These are phyloP conservation scores for Drosophila murphyi DNA, from an alignment of 1,140 invertebrate genomes.

Conservation along the genomic window DNA sequence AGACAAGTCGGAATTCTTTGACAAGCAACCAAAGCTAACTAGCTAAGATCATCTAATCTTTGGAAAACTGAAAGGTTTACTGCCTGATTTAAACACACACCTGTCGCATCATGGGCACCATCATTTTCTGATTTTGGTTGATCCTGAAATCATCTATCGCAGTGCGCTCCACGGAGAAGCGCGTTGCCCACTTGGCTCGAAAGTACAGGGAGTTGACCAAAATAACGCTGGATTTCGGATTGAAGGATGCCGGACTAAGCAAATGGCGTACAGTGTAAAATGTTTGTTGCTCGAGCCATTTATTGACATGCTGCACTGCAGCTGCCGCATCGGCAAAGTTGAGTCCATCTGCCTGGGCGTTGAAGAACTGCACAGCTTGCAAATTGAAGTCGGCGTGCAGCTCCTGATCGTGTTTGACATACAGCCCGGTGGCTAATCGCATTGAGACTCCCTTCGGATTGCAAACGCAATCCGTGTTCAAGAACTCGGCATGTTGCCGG, in stretches of 20 bases:
- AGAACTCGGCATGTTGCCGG: conserved; percentile 51
- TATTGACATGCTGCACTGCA: conserved; percentile 86
- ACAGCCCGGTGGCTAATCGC: conserved; percentile 62
- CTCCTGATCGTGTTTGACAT: conserved; percentile 45
- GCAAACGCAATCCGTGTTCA: conserved; percentile 52
- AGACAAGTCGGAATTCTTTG: too few species aligned
- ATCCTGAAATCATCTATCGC: conserved; percentile 65
- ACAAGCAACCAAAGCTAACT: too few species aligned
- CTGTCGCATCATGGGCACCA: conserved; percentile 71
- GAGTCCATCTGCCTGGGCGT: conserved; percentile 84
- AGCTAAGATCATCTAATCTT: too few species aligned
- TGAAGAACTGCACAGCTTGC: conserved; percentile 59
- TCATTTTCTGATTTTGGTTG: conserved; percentile 48
- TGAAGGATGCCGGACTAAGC: conserved; percentile 82
- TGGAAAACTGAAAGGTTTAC: not conserved
- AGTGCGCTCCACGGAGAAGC: conserved; percentile 84
- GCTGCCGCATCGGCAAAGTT: conserved; percentile 84
- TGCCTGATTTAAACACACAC: conserved; percentile 49
- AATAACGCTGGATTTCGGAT: conserved; percentile 84
- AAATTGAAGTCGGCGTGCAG: conserved; percentile 52
- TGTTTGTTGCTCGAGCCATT: conserved; percentile 87
- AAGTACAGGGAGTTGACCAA: conserved; percentile 89
- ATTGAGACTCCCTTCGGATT: conserved; percentile 33
- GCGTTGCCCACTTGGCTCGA: conserved; percentile 87
- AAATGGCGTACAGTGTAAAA: conserved; percentile 87